Conservation (phyloP, 2,797 vertebrate genomes). For the Melanotaenia parkinsoni region DNA sequence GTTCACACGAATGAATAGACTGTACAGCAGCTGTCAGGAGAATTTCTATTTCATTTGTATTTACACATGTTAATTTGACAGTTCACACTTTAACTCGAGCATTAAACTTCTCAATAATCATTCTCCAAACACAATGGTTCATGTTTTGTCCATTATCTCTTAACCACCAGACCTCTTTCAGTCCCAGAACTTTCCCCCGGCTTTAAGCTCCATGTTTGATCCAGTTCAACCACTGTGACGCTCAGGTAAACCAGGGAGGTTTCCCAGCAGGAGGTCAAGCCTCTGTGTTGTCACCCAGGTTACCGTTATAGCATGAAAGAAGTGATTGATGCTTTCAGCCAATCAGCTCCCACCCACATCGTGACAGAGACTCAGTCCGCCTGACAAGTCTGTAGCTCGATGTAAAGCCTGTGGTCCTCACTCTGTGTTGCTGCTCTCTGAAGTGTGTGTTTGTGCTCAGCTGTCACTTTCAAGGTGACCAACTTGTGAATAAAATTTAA, state of each 20-base stretch:
- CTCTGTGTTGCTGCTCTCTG: not conserved
- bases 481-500: constrained; percentile 65
- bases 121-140: not conserved
- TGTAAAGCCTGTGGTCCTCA: constrained; percentile 23
- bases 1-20: too few species aligned
- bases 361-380: not conserved
- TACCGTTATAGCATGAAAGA: not conserved
- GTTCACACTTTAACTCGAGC: too few species aligned
- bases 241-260: not conserved
- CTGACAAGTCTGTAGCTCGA: not conserved
- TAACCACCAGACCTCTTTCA: not conserved
- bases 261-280: not conserved
- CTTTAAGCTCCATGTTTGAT: not conserved
- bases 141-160: not conserved
- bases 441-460: constrained; percentile 59
- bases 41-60: not conserved
- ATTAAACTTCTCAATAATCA: not conserved
- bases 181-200: not conserved
- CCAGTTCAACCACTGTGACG: not conserved
- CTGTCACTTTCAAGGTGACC: constrained; percentile 53
- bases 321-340: not conserved
- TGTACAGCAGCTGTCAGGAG: not conserved
- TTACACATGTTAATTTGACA: not conserved
- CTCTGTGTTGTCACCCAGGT: not conserved
- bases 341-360: constrained; percentile 9